A percentile compares a stretch with the other conserved stretches of the same genome.
phyloP scores from a whole-genome alignment of 2,797 vertebrate genomes.

The Tragopan temminckii region DNA sequence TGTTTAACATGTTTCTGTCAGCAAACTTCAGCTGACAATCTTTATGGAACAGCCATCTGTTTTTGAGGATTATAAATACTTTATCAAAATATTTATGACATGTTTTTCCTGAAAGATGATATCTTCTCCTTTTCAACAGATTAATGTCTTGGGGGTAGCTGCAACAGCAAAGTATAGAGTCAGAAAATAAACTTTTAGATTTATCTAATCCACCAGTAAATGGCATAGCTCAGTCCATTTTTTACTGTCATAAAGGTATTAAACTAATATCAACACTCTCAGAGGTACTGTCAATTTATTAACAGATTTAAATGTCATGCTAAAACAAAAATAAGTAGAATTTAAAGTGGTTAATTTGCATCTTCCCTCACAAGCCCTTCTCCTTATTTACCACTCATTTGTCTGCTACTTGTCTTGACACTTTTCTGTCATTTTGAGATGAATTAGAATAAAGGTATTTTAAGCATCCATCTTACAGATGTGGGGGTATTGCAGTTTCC shows the following conservation, averaged over 20 bases:
- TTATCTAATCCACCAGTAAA: conserved; percentile 71
- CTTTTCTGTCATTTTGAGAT: conserved; percentile 14
- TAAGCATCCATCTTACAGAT: not conserved
- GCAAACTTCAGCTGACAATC: conserved; percentile 78
- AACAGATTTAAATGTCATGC: conserved; percentile 27
- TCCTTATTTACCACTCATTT: not conserved
- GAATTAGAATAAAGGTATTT: not conserved
- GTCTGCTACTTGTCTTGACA: not conserved
- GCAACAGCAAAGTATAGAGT: conserved; percentile 70
- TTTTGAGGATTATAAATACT: conserved; percentile 81
- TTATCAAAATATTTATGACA: conserved; percentile 83
- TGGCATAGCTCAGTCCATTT: not conserved
- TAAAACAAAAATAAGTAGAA: conserved; percentile 43
- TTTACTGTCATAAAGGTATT: conserved; percentile 32
- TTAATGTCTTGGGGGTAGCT: conserved; percentile 73
- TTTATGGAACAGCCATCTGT: conserved; percentile 77
- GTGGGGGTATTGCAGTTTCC: not conserved
- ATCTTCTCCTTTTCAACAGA: conserved; percentile 75
- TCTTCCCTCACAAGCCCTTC: not conserved
- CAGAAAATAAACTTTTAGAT: conserved; percentile 72
- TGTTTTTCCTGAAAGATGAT: conserved; percentile 76
- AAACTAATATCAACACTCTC: conserved; percentile 53
- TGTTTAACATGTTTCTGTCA: conserved; percentile 78
- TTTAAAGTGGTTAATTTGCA: conserved; percentile 53
- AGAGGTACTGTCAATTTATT: conserved; percentile 32